These are phyloP conservation scores for Volucella bombylans DNA, from an alignment of 2,888 invertebrate genomes.

Conservation along the genomic window DNA sequence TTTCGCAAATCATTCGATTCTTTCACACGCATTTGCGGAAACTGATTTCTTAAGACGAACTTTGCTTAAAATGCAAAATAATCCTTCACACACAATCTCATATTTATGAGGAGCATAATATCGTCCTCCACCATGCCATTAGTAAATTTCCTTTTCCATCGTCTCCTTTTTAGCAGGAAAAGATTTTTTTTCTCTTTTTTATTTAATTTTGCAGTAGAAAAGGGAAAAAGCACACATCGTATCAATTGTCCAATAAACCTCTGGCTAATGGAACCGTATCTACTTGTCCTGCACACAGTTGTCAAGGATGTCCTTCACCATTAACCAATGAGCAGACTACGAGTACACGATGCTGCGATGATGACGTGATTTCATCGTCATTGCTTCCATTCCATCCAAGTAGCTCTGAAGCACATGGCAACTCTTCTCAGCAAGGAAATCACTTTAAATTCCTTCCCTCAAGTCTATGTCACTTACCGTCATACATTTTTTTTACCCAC, in stretches of 20 bases:
- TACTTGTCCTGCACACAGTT: slow-evolving; percentile 6
- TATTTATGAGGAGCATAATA: background rate
- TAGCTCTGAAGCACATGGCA: background rate
- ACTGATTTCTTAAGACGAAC: background rate
- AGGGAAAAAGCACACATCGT: slow-evolving; percentile 34
- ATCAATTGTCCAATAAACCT: slow-evolving; percentile 56
- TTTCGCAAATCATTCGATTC: no score
- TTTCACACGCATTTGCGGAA: background rate
- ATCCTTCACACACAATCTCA: slow-evolving; percentile 12
- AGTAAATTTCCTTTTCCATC: background rate
- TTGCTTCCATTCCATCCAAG: background rate
- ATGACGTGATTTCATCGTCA: background rate
- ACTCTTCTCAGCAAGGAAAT: slow-evolving; percentile 16
- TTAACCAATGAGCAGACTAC: slow-evolving; percentile 16
- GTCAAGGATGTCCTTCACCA: slow-evolving; percentile 18
- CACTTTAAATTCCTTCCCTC: slow-evolving; percentile 18
- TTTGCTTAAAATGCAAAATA: slow-evolving; percentile 1
- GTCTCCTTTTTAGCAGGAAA: background rate
- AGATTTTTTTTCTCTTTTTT: slow-evolving; percentile 3
- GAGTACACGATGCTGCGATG: background rate
- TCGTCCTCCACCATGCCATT: background rate
- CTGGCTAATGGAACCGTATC: slow-evolving; percentile 49
- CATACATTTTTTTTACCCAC: background rate
- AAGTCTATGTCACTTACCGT: slow-evolving; percentile 12
- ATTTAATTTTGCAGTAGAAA: no score